These are phyloP conservation scores for Microctenopoma steveboyesi DNA, from an alignment of 2,797 vertebrate genomes.

Conservation along the genomic window DNA sequence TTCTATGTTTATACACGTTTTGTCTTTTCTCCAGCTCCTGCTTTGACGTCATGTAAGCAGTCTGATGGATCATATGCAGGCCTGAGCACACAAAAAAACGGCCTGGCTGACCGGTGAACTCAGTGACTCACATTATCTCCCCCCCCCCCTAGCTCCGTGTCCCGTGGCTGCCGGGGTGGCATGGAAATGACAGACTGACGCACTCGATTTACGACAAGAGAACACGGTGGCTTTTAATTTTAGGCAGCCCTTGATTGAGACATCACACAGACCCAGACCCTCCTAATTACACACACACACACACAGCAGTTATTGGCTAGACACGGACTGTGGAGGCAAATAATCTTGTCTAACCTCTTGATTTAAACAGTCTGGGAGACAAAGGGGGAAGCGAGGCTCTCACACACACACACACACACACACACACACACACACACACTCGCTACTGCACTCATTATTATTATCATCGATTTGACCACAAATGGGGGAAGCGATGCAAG, in stretches of 20 bases:
- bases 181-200: constrained; percentile 64
- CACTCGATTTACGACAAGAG: constrained; percentile 57
- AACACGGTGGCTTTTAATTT: constrained; percentile 67
- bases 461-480: constrained; percentile 55
- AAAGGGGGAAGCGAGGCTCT: constrained; percentile 16
- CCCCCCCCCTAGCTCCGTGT: too few species aligned
- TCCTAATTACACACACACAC: constrained; percentile 59
- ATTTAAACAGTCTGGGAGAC: constrained; percentile 64
- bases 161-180: constrained; percentile 43
- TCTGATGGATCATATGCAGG: neutral
- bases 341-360: constrained; percentile 59
- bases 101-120: constrained; percentile 47
- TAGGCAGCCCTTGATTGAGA: constrained; percentile 63
- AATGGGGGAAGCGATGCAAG: constrained; percentile 49
- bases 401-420: too few species aligned
- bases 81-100: constrained; percentile 17
- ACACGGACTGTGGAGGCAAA: constrained; percentile 54
- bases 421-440: constrained; percentile 35
- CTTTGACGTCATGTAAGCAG: constrained; percentile 10
- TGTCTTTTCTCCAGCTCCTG: neutral
- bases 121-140: constrained; percentile 58
- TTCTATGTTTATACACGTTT: neutral
- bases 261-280: constrained; percentile 69
- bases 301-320: constrained; percentile 59
- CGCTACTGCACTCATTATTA: constrained; percentile 46